Base-by-base conservation (phyloP, 2,888 invertebrate genomes). In the Agapostemon virescens region DNA sequence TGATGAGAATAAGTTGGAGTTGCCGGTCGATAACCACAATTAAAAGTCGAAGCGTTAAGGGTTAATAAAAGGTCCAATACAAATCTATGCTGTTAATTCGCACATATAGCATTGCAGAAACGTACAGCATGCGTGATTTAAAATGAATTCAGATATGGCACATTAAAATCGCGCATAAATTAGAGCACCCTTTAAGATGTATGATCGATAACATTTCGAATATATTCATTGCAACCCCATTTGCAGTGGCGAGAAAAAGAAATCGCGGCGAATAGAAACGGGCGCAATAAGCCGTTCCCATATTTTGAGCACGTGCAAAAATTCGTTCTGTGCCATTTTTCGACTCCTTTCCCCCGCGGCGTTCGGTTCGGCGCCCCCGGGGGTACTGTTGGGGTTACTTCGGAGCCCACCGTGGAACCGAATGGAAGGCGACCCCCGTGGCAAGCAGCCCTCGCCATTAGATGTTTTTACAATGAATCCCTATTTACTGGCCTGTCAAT, bases 381-480 rank as follows among this genome's bases (percentile, higher is more conserved):
- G 87, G 87, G 86, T 84, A 84, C 86, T 77, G 79, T 82, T 84
- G 84, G 85, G 85, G 87, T 87, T 84, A 84, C 74, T 66, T 70
- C 61, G 76, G 2, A 77, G 61, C 69, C 78, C 79, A 80, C 83
- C 68, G 71, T 83, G 73, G 79, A 74, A 79, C 72, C 81, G 52
- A 84, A 85, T 81, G 79, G 82, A 84, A 81, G 78, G 70, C 71
- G 77, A 76, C 84, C 84, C 84, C 74, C 70, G n/a, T 2, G 63
- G 45, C 52, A 79, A 72, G 69, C 30, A 9, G 82, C 84, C 75
- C 72, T 67, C 82, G 75, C 87, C 85, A 88, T 90, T 89, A 90
- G 89, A 88, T 90, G 89, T 91, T 92, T 91, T 90, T 89, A 91
- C 89, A 91, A 91, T 90, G 90, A 90, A 91, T 91, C 89, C 90